phyloP scores from a whole-genome alignment of 2,113 vertebrate species.

The Aphelocoma coerulescens region DNA sequence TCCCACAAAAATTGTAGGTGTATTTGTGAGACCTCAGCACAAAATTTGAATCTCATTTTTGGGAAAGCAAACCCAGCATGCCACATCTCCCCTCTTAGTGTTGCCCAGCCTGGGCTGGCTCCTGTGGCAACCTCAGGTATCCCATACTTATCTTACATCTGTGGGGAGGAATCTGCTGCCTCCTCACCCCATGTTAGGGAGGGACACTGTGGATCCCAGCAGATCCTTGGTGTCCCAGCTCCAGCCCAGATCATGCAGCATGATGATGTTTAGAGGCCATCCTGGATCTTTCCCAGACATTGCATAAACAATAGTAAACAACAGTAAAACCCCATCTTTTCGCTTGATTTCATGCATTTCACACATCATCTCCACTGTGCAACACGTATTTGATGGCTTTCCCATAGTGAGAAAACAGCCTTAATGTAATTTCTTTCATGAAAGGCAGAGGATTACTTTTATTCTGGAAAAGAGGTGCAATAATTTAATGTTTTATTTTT shows the following conservation, averaged over 20 bases:
- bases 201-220: not conserved
- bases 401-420: not conserved
- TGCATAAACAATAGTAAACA: not conserved
- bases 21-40: not conserved
- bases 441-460: not conserved
- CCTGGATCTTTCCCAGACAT: not conserved
- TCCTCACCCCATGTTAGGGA: accelerated
- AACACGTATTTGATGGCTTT: not conserved
- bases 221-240: not conserved
- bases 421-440: not conserved
- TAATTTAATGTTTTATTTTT: not conserved
- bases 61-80: not conserved
- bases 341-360: not conserved
- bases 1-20: not conserved
- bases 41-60: not conserved
- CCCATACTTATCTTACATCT: accelerated
- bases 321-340: not conserved
- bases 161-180: not conserved
- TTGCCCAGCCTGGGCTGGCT: not conserved
- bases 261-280: not conserved
- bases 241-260: not conserved
- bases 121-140: not conserved
- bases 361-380: not conserved
- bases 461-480: not conserved
- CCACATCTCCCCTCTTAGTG: accelerated